Evolutionary conservation across 2,113 vertebrate genomes (phyloP).

Genomic region (Vanacampus margaritifer): DNA sequence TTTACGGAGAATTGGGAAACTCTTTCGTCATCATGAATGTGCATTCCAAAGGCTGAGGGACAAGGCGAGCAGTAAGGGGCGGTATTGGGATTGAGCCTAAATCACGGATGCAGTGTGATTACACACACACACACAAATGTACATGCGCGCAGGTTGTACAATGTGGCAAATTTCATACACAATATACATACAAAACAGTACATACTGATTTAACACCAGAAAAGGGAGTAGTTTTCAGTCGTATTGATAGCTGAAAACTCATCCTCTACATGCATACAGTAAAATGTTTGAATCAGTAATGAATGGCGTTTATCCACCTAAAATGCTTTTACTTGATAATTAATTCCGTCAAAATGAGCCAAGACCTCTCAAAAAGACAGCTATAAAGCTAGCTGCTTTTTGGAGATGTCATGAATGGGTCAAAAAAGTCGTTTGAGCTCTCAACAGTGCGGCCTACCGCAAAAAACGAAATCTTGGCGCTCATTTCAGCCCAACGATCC

Average conservation of each 20-base stretch:
- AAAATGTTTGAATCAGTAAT: constrained; percentile 37
- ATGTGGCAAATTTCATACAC: neutral
- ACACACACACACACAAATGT: neutral
- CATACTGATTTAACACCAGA: constrained; percentile 11
- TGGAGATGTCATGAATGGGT: constrained; percentile 52
- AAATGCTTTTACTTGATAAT: constrained; percentile 33
- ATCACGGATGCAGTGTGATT: no score
- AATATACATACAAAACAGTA: constrained; percentile 6
- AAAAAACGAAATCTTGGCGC: constrained; percentile 57
- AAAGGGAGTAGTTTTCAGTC: constrained; percentile 39
- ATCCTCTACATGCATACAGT: constrained; percentile 22
- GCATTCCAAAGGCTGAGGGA: no score
- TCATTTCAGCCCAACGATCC: constrained; percentile 51
- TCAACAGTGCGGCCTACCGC: constrained; percentile 35
- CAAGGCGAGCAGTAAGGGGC: no score
- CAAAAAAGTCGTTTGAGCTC: constrained; percentile 38
- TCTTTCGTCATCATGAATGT: no score
- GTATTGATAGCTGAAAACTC: constrained; percentile 27
- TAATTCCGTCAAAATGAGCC: constrained; percentile 49
- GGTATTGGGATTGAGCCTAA: no score
- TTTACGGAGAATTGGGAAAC: no score
- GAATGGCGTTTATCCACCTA: constrained; percentile 31
- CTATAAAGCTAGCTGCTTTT: constrained; percentile 42
- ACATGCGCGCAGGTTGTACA: neutral
- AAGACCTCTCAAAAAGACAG: constrained; percentile 42